These are phyloP conservation scores for Saccostrea cuccullata DNA, from an alignment of 1,140 invertebrate genomes.

Conservation along the genomic window DNA sequence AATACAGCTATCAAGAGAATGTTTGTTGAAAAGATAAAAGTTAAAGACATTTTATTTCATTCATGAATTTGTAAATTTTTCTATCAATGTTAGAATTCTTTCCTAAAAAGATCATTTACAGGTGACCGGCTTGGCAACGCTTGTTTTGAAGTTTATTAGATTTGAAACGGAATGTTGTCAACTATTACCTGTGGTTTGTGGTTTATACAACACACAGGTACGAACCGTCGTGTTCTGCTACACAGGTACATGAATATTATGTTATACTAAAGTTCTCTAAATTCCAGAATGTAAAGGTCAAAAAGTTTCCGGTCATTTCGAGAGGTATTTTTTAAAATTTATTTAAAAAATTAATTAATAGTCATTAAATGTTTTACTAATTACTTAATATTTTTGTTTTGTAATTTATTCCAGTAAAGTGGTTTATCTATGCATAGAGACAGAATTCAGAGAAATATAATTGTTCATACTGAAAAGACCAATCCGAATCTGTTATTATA, in stretches of 20 bases:
- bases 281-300: neutral
- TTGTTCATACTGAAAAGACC: no score
- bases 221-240: neutral
- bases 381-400: no score
- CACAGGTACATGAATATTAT: constrained; percentile 5
- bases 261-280: constrained; percentile 5
- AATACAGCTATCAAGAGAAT: neutral
- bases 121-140: neutral
- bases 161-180: neutral
- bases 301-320: neutral
- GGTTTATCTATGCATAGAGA: no score
- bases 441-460: no score
- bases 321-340: no score
- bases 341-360: no score
- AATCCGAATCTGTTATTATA: no score
- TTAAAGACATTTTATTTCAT: neutral
- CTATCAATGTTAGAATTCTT: neutral
- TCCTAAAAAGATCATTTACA: neutral
- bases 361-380: no score
- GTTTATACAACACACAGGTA: neutral
- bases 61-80: constrained; percentile 9
- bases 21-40: neutral
- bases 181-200: constrained; percentile 4
- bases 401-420: no score
- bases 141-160: neutral